phyloP scores from a whole-genome alignment of 1,140 invertebrate species.

The Drosophila ercepeae region DNA sequence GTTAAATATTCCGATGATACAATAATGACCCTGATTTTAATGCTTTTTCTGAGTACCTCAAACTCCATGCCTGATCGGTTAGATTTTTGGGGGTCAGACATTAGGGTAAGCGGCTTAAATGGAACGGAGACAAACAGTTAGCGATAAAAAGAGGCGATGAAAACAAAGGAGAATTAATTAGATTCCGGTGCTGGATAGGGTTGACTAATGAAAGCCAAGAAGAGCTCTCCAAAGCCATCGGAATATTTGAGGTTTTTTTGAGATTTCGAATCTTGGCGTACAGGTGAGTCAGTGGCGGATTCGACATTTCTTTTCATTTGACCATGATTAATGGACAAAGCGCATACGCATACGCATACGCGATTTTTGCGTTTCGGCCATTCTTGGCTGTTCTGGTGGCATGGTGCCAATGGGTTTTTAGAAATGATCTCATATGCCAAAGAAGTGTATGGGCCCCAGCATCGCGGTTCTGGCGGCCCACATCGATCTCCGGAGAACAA shows the following conservation, averaged over 20 bases:
- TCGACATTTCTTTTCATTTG: conserved; percentile 44
- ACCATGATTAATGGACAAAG: conserved; percentile 71
- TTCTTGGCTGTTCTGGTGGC: conserved; percentile 32
- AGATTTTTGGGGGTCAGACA: conserved; percentile 6
- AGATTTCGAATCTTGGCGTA: conserved; percentile 18
- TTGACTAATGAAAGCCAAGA: conserved; percentile 35
- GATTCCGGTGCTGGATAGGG: conserved; percentile 46
- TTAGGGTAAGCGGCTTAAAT: conserved; percentile 47
- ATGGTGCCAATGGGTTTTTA: conserved; percentile 44
- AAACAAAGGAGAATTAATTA: conserved; percentile 54
- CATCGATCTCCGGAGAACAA: conserved; percentile 51
- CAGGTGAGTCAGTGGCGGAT: conserved; percentile 44
- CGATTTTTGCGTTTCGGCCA: conserved; percentile 33
- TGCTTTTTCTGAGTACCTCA: conserved; percentile 5
- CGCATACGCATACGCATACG: conserved; percentile 38
- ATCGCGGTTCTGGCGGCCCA: conserved; percentile 38
- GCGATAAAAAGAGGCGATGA: conserved; percentile 32
- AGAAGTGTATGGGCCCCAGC: conserved; percentile 16
- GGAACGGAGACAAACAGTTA: conserved; percentile 42
- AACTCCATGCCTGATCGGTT: conserved; percentile 2
- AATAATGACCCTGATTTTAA: neutral
- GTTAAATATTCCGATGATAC: neutral
- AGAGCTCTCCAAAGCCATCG: conserved; percentile 7
- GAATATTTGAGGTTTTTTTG: neutral
- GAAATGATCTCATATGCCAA: conserved; percentile 70